phyloP scores from a whole-genome alignment of 2,797 vertebrate genomes.

The Acipenser ruthenus region DNA sequence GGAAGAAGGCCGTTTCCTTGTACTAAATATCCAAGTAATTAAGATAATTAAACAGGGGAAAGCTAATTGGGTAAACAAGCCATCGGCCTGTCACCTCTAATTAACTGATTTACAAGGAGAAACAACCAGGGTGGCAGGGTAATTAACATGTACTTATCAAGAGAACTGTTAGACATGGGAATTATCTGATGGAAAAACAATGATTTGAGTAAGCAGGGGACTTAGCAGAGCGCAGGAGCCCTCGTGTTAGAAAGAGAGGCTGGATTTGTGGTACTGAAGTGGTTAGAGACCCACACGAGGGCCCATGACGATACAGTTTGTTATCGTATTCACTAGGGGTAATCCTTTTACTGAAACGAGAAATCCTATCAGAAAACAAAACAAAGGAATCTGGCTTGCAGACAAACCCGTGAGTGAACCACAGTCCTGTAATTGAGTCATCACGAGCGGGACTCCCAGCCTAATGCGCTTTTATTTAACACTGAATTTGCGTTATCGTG shows the following conservation, averaged over 20 bases:
- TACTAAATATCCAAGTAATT: slow-evolving; percentile 65
- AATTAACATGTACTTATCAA: slow-evolving; percentile 76
- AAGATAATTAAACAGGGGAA: slow-evolving; percentile 92
- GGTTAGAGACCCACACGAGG: slow-evolving; percentile 12
- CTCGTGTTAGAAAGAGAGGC: slow-evolving; percentile 11
- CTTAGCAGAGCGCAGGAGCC: slow-evolving; percentile 30
- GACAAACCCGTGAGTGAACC: background rate
- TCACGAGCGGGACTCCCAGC: no score
- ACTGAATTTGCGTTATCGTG: no score
- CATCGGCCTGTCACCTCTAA: slow-evolving; percentile 89
- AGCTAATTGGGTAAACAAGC: slow-evolving; percentile 97
- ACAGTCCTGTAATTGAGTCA: no score
- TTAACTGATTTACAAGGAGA: slow-evolving; percentile 84
- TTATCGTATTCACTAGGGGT: slow-evolving; percentile 21
- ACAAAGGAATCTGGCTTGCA: background rate
- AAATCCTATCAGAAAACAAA: slow-evolving; percentile 14
- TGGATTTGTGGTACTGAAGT: slow-evolving; percentile 7
- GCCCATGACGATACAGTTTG: slow-evolving; percentile 13
- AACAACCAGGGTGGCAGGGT: slow-evolving; percentile 71
- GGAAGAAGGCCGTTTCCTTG: slow-evolving; percentile 61
- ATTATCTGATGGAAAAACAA: slow-evolving; percentile 81
- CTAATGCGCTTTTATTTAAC: no score
- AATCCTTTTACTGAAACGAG: slow-evolving; percentile 27
- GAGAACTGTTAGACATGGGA: slow-evolving; percentile 58
- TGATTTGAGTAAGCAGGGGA: slow-evolving; percentile 55